These are phyloP conservation scores for Trilocha varians DNA, from an alignment of 2,888 invertebrate genomes.

Conservation along the genomic window DNA sequence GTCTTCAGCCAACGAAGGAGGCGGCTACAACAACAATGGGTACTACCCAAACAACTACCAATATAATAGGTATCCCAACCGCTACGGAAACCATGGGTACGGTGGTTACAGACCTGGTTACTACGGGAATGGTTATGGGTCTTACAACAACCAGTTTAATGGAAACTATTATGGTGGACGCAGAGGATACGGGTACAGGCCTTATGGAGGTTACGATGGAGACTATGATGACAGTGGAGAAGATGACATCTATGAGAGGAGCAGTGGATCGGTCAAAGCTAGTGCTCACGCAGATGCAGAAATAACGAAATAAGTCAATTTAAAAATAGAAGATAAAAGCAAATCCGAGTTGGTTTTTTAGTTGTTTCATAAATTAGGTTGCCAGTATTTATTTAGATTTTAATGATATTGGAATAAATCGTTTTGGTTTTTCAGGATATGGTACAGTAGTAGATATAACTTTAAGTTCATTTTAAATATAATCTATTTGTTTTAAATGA, in stretches of 20 bases:
- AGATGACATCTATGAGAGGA: conserved; percentile 13
- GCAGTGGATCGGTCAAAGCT: background rate
- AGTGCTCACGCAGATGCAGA: conserved; percentile 1
- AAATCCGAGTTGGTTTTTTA: too few species aligned
- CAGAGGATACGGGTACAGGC: conserved; percentile 36
- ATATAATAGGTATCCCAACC: conserved; percentile 24
- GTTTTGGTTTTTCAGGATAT: too few species aligned
- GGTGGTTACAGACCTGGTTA: conserved; percentile 32
- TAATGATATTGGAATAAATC: too few species aligned
- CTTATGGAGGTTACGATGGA: conserved; percentile 30
- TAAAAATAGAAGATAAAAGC: too few species aligned
- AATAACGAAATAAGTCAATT: background rate
- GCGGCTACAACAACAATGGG: conserved; percentile 21
- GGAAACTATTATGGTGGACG: conserved; percentile 43
- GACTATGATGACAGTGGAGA: conserved; percentile 22
- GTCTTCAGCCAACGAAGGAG: conserved; percentile 31
- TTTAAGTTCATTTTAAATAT: too few species aligned
- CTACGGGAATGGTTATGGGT: conserved; percentile 40
- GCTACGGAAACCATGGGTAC: conserved; percentile 15
- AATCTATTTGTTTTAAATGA: too few species aligned
- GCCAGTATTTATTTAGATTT: too few species aligned
- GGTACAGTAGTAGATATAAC: too few species aligned
- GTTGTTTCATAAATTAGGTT: too few species aligned
- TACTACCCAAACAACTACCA: conserved; percentile 46
- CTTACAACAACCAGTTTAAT: conserved; percentile 53